Evolutionary conservation across 2,113 vertebrate genomes (phyloP).

Genomic region (Aphyosemion australe): DNA sequence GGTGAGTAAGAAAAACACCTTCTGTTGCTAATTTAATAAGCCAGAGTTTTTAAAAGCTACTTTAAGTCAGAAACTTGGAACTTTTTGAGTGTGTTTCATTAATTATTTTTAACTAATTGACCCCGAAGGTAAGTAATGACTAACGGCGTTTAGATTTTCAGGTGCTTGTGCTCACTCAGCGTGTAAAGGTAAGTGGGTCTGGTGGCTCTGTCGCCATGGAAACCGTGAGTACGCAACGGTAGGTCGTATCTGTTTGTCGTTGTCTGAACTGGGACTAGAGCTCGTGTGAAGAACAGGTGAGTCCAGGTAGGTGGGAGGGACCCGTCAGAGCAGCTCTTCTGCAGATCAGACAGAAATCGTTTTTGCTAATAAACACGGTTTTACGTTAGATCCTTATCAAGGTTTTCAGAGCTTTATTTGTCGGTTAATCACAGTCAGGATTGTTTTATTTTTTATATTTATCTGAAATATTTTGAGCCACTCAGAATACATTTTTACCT

Average conservation of each 20-base stretch:
- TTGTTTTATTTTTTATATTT: too few species aligned
- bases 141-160: slow-evolving; percentile 77
- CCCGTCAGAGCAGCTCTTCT: slow-evolving; percentile 55
- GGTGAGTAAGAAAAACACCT: slow-evolving; percentile 86
- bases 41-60: slow-evolving; percentile 74
- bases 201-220: slow-evolving; percentile 52
- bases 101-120: slow-evolving; percentile 62
- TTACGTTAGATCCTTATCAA: too few species aligned
- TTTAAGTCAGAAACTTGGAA: slow-evolving; percentile 74
- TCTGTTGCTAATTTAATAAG: slow-evolving; percentile 82
- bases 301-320: slow-evolving; percentile 75
- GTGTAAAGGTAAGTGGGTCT: slow-evolving; percentile 79
- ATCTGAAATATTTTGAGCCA: too few species aligned
- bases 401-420: too few species aligned
- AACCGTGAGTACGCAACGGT: slow-evolving; percentile 78
- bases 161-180: slow-evolving; percentile 46
- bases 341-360: too few species aligned
- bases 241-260: slow-evolving; percentile 77
- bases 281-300: slow-evolving; percentile 62
- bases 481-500: too few species aligned
- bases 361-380: too few species aligned
- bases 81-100: slow-evolving; percentile 80
- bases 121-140: slow-evolving; percentile 78
- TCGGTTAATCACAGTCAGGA: too few species aligned
- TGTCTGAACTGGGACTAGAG: slow-evolving; percentile 58